Evolutionary conservation across 2,113 vertebrate genomes (phyloP).

Genomic region (Rostratula benghalensis): DNA sequence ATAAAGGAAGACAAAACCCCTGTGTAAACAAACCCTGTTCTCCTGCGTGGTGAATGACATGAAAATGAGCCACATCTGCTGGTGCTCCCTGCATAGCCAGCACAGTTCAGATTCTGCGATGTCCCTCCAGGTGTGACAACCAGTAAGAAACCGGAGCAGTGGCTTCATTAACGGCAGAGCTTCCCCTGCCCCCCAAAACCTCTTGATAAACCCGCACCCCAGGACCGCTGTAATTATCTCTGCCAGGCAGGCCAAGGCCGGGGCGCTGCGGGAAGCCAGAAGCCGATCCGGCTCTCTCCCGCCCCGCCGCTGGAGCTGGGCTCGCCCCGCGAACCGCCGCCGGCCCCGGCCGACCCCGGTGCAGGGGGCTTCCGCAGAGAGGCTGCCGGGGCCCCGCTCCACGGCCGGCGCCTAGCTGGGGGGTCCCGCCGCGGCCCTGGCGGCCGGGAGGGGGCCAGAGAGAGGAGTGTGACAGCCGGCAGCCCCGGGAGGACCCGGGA

Average conservation of each 20-base stretch:
- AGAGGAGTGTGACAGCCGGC: not conserved
- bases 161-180: not conserved
- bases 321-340: too few species aligned
- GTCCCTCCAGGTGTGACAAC: not conserved
- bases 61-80: rapidly evolving
- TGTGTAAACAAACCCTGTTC: not conserved
- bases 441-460: too few species aligned
- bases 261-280: not conserved
- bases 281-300: too few species aligned
- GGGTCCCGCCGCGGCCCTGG: not conserved
- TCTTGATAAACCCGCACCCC: rapidly evolving
- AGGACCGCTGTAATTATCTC: rapidly evolving
- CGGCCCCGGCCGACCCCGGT: too few species aligned
- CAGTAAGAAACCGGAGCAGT: not conserved
- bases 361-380: too few species aligned
- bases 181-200: not conserved
- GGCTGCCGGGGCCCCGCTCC: not conserved
- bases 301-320: too few species aligned
- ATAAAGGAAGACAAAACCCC: not conserved
- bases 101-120: not conserved
- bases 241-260: not conserved
- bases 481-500: not conserved
- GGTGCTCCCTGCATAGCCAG: not conserved
- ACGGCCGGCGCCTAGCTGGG: not conserved
- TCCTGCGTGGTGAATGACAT: not conserved